A percentile compares a stretch with the other conserved stretches of the same genome.
phyloP scores from a whole-genome alignment of 2,888 invertebrate species.

The Hydroisotoma schaefferi region DNA sequence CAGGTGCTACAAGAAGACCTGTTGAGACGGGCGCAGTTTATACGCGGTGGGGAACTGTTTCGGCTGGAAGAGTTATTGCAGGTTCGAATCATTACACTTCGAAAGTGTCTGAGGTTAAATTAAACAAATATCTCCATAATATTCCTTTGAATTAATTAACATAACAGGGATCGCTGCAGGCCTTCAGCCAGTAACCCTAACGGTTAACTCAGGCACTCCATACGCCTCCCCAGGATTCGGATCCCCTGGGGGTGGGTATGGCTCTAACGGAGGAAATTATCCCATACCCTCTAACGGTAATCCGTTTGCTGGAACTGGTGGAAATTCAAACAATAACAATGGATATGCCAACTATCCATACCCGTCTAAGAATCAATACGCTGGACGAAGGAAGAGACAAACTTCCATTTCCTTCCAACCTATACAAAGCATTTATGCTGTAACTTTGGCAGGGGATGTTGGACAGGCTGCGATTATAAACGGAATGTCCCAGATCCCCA shows the following conservation, averaged over 20 bases:
- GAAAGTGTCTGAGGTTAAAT: neutral
- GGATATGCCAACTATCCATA: neutral
- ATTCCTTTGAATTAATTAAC: no score
- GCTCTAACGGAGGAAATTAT: neutral
- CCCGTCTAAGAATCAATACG: constrained; percentile 5
- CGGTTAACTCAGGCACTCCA: constrained; percentile 5
- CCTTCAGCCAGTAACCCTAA: constrained; percentile 24
- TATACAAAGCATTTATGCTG: constrained; percentile 39
- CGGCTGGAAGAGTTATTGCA: constrained; percentile 37
- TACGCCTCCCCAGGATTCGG: neutral
- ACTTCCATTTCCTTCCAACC: constrained; percentile 17
- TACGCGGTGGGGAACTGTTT: constrained; percentile 42
- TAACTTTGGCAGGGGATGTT: constrained; percentile 42
- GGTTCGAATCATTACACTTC: constrained; percentile 21
- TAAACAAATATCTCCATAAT: no score
- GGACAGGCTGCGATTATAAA: constrained; percentile 44
- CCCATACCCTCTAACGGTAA: neutral
- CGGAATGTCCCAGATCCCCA: neutral
- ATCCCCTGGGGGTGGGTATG: neutral
- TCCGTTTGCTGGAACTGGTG: neutral
- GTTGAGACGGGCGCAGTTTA: constrained; percentile 47
- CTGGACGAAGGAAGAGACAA: constrained; percentile 32
- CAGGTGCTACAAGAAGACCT: constrained; percentile 33
- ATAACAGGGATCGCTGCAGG: constrained; percentile 47
- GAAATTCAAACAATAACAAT: constrained; percentile 1